Evolutionary conservation across 1,140 invertebrate species (phyloP).

Genomic region (Drosophila pachea): DNA sequence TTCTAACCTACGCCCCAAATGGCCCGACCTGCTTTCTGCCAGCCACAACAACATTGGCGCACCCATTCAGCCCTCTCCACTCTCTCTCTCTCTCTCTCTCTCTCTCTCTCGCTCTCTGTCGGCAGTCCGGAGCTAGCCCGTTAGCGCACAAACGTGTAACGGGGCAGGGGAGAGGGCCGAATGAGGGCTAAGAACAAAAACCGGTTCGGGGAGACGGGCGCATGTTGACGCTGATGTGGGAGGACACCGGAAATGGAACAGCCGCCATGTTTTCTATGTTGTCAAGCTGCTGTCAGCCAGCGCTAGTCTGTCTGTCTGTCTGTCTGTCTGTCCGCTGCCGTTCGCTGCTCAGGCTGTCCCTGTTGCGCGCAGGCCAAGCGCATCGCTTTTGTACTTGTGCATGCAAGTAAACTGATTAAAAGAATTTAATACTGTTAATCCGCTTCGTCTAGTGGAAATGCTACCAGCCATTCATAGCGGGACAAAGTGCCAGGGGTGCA

Average conservation of each 20-base stretch:
- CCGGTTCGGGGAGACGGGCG: constrained; percentile 24
- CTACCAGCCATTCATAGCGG: too few species aligned
- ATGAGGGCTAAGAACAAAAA: constrained; percentile 25
- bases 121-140: constrained; percentile 22
- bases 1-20: constrained; percentile 26
- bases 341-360: constrained; percentile 9
- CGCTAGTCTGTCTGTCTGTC: not conserved
- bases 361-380: constrained; percentile 17
- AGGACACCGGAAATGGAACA: constrained; percentile 64
- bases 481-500: too few species aligned
- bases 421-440: constrained; percentile 75
- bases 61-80: constrained; percentile 39
- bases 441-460: constrained; percentile 71
- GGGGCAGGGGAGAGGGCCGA: not conserved
- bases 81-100: too few species aligned
- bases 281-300: constrained; percentile 40
- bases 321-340: constrained; percentile 14
- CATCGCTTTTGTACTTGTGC: constrained; percentile 61
- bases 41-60: constrained; percentile 54
- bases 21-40: constrained; percentile 57
- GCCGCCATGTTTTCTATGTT: constrained; percentile 68
- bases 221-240: constrained; percentile 27
- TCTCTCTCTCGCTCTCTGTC: too few species aligned
- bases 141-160: constrained; percentile 13
- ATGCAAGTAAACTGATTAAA: constrained; percentile 76